Evolutionary conservation across 2,888 invertebrate species (phyloP), one percentile per base, ranked within the genome.

Genomic region (Polietes domitor): DNA sequence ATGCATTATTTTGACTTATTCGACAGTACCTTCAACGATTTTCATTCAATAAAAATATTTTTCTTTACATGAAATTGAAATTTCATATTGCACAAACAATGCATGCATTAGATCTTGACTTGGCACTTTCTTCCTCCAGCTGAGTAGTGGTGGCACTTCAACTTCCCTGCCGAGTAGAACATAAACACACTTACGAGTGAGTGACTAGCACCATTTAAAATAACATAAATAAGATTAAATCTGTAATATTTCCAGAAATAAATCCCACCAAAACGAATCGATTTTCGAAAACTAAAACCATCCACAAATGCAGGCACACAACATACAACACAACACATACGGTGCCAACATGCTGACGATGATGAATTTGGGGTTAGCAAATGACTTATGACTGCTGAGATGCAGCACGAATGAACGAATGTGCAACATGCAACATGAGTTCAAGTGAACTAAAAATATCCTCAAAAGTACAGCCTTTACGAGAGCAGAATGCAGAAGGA

Each of bases 211-310:
- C 0, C 68, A 68, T 68, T 68, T 68, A 68, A 68, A 68, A 68
- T 43, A 68, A 68, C 68, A 68, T 68, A 68, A 68, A 68, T 68
- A 68, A 68, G 68, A 68, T 68, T 43, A 68, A 68, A 68, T 68
- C 68, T 68, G 41, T 68, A 68, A 68, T 68, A 68, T 68, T 68
- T 68, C 43, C 9, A 10, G 24, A 61, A 55, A 61, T 61, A 61
- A 37, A 53, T 81, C 73, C 84, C 84, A 84, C 84, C 78, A 79
- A 81, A 81, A 76, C 84, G 81, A 84, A 84, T 84, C 63, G 84
- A 81, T 84, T 84, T 37, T 15, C 19, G 12, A 19, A 19, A 68
- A 68, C 41, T 10, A 19, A n/a, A 76, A 68, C 55, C 72, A n/a
- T n/a, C n/a, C n/a, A n/a, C n/a, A 83, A 53, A 74, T 53, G 41